These are phyloP conservation scores for Myotis davidii DNA, from an alignment of 2,113 vertebrate genomes.

Conservation along the genomic window DNA sequence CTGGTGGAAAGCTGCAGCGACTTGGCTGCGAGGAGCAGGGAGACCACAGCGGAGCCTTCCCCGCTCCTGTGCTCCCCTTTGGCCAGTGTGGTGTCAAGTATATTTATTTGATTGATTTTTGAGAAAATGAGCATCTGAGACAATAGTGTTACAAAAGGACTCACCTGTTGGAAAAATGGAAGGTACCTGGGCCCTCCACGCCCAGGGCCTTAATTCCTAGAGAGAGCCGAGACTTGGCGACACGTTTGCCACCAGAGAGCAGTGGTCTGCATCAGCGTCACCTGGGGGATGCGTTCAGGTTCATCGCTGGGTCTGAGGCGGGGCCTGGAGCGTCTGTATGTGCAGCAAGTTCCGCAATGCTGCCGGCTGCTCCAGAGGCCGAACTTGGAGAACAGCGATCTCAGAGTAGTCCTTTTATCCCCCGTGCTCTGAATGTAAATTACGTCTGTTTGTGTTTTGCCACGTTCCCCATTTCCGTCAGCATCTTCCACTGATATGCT, in stretches of 20 bases:
- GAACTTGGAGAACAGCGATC: neutral
- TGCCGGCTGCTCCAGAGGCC: neutral
- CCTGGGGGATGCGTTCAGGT: neutral
- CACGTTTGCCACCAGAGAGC: neutral
- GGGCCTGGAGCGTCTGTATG: neutral
- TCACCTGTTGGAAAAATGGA: neutral
- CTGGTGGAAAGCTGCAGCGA: neutral
- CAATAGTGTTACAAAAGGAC: neutral
- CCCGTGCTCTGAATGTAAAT: neutral
- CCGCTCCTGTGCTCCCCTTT: neutral
- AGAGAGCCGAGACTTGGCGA: neutral
- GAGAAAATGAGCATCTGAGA: neutral
- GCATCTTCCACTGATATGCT: neutral
- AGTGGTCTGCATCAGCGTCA: too few relatives aligned
- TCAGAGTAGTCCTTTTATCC: neutral
- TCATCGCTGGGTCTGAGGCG: neutral
- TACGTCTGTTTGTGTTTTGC: neutral
- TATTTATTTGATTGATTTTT: neutral
- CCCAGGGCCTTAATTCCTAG: neutral
- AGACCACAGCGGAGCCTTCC: neutral
- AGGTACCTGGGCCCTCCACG: neutral
- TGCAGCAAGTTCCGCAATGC: neutral
- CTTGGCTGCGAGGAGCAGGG: neutral
- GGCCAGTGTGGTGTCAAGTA: neutral
- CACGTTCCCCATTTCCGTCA: neutral